Percentiles rank a stretch among this genome's conserved stretches.
Evolutionary conservation across 2,888 invertebrate genomes (phyloP).

Genomic region (Thera obeliscata): DNA sequence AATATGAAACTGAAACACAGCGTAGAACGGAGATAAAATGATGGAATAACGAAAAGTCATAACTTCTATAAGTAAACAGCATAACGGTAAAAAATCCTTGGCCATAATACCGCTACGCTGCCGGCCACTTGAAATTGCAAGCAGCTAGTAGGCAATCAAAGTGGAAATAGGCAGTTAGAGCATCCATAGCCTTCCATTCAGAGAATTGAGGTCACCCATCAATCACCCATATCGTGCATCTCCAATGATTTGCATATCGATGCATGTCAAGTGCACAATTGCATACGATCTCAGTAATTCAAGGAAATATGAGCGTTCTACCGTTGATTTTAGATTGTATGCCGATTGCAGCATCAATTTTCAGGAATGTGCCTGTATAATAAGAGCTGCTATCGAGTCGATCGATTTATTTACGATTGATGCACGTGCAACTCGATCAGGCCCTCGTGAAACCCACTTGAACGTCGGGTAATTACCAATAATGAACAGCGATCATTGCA

Average conservation of each 20-base stretch:
- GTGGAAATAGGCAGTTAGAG: slow-evolving; percentile 16
- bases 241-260: slow-evolving; percentile 34
- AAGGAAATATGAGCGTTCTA: slow-evolving; percentile 9
- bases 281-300: slow-evolving; percentile 18
- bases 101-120: neutral
- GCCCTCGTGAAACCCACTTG: slow-evolving; percentile 25
- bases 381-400: neutral
- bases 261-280: slow-evolving; percentile 40
- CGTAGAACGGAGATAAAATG: no score
- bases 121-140: slow-evolving; percentile 7
- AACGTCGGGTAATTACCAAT: slow-evolving; percentile 29
- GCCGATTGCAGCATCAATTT: slow-evolving; percentile 1
- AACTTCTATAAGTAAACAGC: no score
- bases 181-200: slow-evolving; percentile 26
- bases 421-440: slow-evolving; percentile 19
- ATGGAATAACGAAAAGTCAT: no score
- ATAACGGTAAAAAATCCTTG: neutral
- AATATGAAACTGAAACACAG: no score
- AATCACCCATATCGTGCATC: slow-evolving; percentile 34
- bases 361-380: neutral
- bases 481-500: slow-evolving; percentile 17
- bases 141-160: neutral
- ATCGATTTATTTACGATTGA: slow-evolving; percentile 15
- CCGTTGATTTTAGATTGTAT: slow-evolving; percentile 5
- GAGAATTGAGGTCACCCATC: slow-evolving; percentile 37